A percentile compares a stretch with the other conserved stretches of the same genome.
Evolutionary conservation across 2,888 invertebrate species (phyloP).

Genomic region (Netelia virgata): DNA sequence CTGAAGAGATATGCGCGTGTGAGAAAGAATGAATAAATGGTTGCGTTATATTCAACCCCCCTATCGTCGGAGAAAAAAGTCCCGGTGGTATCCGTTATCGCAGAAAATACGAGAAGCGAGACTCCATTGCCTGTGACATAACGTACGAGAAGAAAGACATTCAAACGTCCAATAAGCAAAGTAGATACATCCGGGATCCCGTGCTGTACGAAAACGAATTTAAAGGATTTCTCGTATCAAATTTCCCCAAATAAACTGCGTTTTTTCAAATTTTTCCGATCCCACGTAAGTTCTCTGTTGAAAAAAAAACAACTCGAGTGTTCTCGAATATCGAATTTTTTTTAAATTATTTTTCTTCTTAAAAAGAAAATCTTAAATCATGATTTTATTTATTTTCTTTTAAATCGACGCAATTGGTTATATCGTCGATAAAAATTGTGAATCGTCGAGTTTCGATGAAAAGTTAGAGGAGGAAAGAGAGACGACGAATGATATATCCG

Average conservation of each 20-base stretch:
- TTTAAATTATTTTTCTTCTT: too few species aligned
- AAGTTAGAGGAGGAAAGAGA: not conserved
- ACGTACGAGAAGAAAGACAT: not conserved
- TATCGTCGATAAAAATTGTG: too few species aligned
- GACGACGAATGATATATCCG: conserved; percentile 11
- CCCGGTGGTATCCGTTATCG: conserved; percentile 40
- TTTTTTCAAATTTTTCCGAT: not conserved
- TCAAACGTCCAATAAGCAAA: conserved; percentile 33
- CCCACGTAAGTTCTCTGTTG: not conserved
- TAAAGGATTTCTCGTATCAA: not conserved
- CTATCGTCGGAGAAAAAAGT: not conserved
- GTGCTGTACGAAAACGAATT: conserved; percentile 12
- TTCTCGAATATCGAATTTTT: too few species aligned
- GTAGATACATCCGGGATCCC: not conserved
- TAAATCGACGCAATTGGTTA: not conserved
- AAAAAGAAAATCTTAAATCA: too few species aligned
- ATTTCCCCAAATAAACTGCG: not conserved
- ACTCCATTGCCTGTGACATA: conserved; percentile 5
- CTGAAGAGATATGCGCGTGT: not conserved
- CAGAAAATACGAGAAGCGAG: conserved; percentile 2
- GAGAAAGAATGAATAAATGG: conserved; percentile 26
- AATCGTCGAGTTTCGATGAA: too few species aligned
- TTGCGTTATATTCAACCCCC: conserved; percentile 1
- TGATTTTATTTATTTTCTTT: not conserved
- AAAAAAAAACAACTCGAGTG: too few species aligned